These are phyloP conservation scores for Desoria tigrina DNA, from an alignment of 2,888 invertebrate species.

Conservation along the genomic window DNA sequence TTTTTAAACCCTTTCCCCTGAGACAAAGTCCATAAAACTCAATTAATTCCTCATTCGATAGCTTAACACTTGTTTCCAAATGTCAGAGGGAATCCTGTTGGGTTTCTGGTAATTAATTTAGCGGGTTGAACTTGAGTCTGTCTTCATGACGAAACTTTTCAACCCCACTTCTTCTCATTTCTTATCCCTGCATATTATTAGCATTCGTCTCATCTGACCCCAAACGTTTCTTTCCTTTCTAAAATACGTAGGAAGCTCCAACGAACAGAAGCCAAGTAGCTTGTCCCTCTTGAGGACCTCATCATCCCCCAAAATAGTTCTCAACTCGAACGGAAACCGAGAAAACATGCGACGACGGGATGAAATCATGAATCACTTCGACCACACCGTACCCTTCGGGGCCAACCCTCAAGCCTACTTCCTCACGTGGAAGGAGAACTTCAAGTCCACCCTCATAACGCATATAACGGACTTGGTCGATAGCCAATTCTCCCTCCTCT, in stretches of 20 bases:
- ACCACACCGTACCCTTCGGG: conserved; percentile 3
- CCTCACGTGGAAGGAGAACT: conserved; percentile 46
- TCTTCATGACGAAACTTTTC: too few species aligned
- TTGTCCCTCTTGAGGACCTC: conserved; percentile 15
- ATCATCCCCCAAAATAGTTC: not conserved
- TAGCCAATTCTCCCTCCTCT: conserved; percentile 47
- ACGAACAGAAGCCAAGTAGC: conserved; percentile 8
- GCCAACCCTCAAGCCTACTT: conserved; percentile 19
- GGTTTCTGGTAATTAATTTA: too few species aligned
- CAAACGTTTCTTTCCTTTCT: not conserved
- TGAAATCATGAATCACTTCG: not conserved
- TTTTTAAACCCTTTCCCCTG: too few species aligned
- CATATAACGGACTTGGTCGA: conserved; percentile 51
- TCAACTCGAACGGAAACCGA: not conserved
- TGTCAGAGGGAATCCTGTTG: too few species aligned
- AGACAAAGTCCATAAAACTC: too few species aligned
- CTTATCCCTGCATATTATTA: not conserved
- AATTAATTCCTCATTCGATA: too few species aligned
- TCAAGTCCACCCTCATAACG: conserved; percentile 48
- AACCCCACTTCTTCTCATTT: not conserved
- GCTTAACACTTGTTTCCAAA: too few species aligned
- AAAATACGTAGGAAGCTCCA: conserved; percentile 11
- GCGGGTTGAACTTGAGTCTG: too few species aligned
- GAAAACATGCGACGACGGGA: not conserved
- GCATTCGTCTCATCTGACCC: conserved; percentile 10